Evolutionary conservation across 1,140 invertebrate genomes (phyloP), one percentile per base, ranked within the genome.

Genomic region (Zaprionus capensis): DNA sequence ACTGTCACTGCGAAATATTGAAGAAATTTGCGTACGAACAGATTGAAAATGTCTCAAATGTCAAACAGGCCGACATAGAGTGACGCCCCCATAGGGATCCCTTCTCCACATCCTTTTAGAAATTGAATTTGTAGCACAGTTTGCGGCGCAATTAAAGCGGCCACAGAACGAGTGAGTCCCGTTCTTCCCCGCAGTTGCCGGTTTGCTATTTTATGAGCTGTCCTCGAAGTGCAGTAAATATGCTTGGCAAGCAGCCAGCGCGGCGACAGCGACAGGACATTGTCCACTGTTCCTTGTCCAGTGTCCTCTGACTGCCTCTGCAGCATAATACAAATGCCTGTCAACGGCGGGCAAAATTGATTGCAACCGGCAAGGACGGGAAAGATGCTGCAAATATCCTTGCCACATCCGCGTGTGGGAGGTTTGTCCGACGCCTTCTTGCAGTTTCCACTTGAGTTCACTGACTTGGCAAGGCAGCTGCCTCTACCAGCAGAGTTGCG

Each of bases 111-210:
- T 46, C 12, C 15, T 34, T 41, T 4, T 3, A 4, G 20, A 80
- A 80, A 82, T 83, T 81, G 70, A 90, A 90, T 90, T 75, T 69
- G 26, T 63, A 78, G 67, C 41, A 65, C 69, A 83, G 68, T 70
- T 77, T 82, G 80, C 57, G 83, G 80, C 73, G 80, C 80, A 87
- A 87, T 90, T 90, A 90, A 87, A 88, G 81, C 85, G 58, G 65
- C 14, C 66, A 75, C 75, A 81, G 73, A 64, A 66, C 64, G 55
- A 63, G 6, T 59, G 36, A 41, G 38, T 11, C 34, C 55, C 63
- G 5, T 28, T 28, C 26, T 2, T 28, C 44, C 11, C 7, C 20
- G 0, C 17, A 15, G 41, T n/a, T 20, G 6, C 11, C 26, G 12
- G n/a, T 41, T 28, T 38, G 15, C 63, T 61, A 53, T 79, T 88